These are phyloP conservation scores for Anseranas semipalmata DNA, from an alignment of 2,113 vertebrate species.

Conservation along the genomic window DNA sequence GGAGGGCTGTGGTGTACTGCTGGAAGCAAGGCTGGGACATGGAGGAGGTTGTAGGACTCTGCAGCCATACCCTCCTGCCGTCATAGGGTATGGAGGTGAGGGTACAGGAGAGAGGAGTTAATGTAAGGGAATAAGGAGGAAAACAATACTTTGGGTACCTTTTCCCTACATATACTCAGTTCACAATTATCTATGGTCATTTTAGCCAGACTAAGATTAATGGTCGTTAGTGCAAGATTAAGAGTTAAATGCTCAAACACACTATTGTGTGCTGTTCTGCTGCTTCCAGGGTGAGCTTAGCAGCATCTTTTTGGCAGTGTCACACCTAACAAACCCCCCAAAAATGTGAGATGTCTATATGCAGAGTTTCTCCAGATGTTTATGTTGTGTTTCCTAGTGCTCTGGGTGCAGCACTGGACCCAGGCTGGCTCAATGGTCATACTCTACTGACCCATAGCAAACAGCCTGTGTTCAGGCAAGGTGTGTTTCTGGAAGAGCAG, in stretches of 20 bases:
- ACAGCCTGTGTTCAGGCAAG: not conserved
- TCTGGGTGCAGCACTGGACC: not conserved
- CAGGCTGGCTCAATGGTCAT: not conserved
- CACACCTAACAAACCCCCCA: not conserved
- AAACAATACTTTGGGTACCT: not conserved
- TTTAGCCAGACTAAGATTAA: not conserved
- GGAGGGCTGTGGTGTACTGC: not conserved
- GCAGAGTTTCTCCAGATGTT: not conserved
- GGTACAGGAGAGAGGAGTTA: not conserved
- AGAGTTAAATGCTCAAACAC: not conserved
- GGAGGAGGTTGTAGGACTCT: not conserved
- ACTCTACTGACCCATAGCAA: not conserved
- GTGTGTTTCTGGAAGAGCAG: not conserved
- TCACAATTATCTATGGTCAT: not conserved
- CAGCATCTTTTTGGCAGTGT: not conserved
- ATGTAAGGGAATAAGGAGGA: not conserved
- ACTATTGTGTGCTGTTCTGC: not conserved
- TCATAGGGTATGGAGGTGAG: not conserved
- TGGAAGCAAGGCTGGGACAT: not conserved
- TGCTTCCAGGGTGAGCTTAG: not conserved
- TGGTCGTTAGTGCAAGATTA: not conserved
- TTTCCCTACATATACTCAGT: not conserved
- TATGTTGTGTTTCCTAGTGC: not conserved
- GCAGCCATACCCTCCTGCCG: not conserved
- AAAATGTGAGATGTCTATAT: not conserved